Evolutionary conservation across 1,140 invertebrate genomes (phyloP).

Genomic region (Drosophila sechellia): DNA sequence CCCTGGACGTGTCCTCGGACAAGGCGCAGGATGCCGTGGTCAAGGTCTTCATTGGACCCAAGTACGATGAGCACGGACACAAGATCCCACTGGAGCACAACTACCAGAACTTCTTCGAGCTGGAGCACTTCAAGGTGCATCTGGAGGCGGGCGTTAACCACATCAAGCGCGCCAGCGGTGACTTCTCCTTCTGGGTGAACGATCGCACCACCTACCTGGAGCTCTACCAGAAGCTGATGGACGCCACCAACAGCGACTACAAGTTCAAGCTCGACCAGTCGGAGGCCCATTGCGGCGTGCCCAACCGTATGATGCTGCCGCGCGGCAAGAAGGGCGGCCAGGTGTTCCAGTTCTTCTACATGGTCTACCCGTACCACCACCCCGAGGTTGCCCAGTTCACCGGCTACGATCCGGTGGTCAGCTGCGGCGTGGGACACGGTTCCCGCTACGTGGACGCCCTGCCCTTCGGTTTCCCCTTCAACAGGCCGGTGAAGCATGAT

Average conservation of each 20-base stretch:
- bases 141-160: constrained; percentile 67
- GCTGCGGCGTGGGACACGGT: constrained; percentile 84
- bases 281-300: constrained; percentile 86
- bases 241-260: constrained; percentile 83
- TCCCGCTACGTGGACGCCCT: constrained; percentile 84
- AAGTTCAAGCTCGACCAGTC: constrained; percentile 85
- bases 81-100: constrained; percentile 70
- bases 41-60: constrained; percentile 87
- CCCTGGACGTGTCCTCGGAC: constrained; percentile 85
- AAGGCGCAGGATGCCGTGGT: constrained; percentile 85
- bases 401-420: constrained; percentile 69
- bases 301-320: constrained; percentile 88
- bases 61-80: constrained; percentile 85
- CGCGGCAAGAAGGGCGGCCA: constrained; percentile 88
- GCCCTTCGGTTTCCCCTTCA: constrained; percentile 89
- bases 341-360: constrained; percentile 88
- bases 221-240: constrained; percentile 79
- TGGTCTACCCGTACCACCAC: constrained; percentile 86
- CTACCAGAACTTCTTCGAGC: constrained; percentile 82
- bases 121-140: constrained; percentile 80
- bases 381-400: constrained; percentile 70
- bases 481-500: constrained; percentile 86
- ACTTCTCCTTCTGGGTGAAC: constrained; percentile 75
- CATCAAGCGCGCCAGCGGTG: constrained; percentile 72
- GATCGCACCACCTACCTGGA: constrained; percentile 80